A percentile compares a stretch with the other conserved stretches of the same genome.
Conservation (phyloP, 2,797 vertebrate species). For the Nyctalus aviator region DNA sequence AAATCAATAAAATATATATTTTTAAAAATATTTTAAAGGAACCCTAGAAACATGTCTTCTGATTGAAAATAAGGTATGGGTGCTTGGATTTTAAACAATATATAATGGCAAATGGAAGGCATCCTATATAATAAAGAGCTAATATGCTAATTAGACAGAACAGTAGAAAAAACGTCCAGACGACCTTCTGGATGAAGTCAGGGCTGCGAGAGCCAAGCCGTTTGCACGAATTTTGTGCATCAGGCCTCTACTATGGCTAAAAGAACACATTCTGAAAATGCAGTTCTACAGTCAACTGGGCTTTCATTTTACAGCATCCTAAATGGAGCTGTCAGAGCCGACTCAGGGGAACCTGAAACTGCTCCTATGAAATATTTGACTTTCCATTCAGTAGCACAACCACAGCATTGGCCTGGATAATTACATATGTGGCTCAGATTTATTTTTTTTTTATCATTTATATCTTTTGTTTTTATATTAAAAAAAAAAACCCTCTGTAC, state of each 20-base stretch:
- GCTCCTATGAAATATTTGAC: conserved; percentile 57
- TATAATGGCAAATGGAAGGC: conserved; percentile 22
- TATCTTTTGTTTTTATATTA: conserved; percentile 74
- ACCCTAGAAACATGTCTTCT: conserved; percentile 24
- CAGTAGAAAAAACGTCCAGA: no score
- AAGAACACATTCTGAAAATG: conserved; percentile 41
- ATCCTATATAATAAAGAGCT: background rate
- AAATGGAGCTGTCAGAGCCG: conserved; percentile 47
- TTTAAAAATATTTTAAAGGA: conserved; percentile 41
- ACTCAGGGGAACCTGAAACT: background rate
- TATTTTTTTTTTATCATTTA: conserved; percentile 63
- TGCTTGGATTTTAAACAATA: conserved; percentile 32
- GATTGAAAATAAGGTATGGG: conserved; percentile 51
- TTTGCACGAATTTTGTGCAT: no score
- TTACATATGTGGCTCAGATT: conserved; percentile 61
- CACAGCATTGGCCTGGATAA: conserved; percentile 40
- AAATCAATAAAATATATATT: background rate
- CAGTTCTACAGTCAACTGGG: background rate
- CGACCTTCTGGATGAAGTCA: no score
- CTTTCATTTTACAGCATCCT: conserved; percentile 42
- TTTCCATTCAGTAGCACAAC: conserved; percentile 58
- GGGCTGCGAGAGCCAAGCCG: no score
- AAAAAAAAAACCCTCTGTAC: conserved; percentile 54
- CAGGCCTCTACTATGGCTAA: background rate
- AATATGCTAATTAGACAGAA: no score